These are phyloP conservation scores for Centropus bengalensis DNA, from an alignment of 2,113 vertebrate species.

Conservation along the genomic window DNA sequence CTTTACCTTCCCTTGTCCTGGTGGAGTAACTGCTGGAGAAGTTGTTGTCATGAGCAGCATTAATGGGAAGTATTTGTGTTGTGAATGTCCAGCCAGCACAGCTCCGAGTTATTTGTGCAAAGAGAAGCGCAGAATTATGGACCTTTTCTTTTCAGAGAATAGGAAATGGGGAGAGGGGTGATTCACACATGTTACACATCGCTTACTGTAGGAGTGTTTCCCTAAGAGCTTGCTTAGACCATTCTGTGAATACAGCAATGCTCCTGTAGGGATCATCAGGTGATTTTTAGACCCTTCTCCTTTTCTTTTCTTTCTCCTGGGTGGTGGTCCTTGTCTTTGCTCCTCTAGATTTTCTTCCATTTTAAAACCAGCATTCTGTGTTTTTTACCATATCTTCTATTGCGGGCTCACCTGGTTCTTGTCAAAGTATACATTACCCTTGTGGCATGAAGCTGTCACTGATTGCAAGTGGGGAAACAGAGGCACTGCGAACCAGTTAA, in stretches of 20 bases:
- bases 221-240: slow-evolving; percentile 1
- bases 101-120: not conserved
- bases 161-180: not conserved
- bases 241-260: not conserved
- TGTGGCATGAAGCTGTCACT: not conserved
- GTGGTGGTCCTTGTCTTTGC: not conserved
- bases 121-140: not conserved
- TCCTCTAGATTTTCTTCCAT: not conserved
- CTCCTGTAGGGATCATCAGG: not conserved
- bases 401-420: not conserved
- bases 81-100: not conserved
- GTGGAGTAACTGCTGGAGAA: not conserved
- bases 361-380: not conserved
- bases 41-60: not conserved
- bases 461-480: not conserved
- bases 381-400: not conserved
- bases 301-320: slow-evolving; percentile 6
- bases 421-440: not conserved
- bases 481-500: not conserved
- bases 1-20: not conserved
- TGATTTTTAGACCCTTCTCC: not conserved
- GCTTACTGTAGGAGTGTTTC: slow-evolving; percentile 19
- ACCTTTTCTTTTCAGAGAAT: not conserved
- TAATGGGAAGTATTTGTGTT: not conserved
- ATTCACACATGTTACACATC: slow-evolving; percentile 14